Base-by-base conservation (phyloP, 1,140 invertebrate species). In the Episyrphus balteatus region DNA sequence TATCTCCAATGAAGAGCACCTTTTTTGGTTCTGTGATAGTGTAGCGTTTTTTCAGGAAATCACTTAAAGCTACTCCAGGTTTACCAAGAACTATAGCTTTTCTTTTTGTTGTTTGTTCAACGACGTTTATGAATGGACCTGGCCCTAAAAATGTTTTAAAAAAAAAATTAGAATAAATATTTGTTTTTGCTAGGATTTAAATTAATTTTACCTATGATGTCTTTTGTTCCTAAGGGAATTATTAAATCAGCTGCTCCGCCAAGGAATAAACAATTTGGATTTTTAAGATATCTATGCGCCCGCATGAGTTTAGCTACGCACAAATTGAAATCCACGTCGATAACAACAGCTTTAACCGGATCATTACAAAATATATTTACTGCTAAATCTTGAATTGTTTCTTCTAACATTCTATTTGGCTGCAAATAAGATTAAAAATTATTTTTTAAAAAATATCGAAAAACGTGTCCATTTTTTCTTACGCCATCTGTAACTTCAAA, bases 1-100 rank as follows among this genome's bases (percentile, higher is more conserved):
- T 74, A 38, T 80, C 78, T 15, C 78, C 78, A 48, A 80, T 71
- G 41, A 81, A 78, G 13, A 81, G 66, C 8, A 78, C 75, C 48
- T 73, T 68, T 26, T 56, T 58, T 0, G 74, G 62, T 46, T 77
- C 60, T 1, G 57, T 63, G 9, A 74, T 55, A 0, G 68, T 59
- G 18, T 70, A 74, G 3, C 66, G 62, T 3, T 65, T 15, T 3
- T 62, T 47, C 13, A 74, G 36, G 5, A 66, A 54, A 37, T 66
- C 48, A 30, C 71, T 71, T 15, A 79, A 61, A 21, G 57, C 50
- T 42, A 66, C 53, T 0, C 76, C 73, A 0, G 78, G 78, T 48
- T 81, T 81, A 0, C 72, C 75, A 42, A 76, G 61, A 7, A 58
- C 46, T 3, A 69, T 59, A 0, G 77, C 76, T 12, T 64, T 47